These are phyloP conservation scores for Campaea margaritaria DNA, from an alignment of 2,888 invertebrate species.

Conservation along the genomic window DNA sequence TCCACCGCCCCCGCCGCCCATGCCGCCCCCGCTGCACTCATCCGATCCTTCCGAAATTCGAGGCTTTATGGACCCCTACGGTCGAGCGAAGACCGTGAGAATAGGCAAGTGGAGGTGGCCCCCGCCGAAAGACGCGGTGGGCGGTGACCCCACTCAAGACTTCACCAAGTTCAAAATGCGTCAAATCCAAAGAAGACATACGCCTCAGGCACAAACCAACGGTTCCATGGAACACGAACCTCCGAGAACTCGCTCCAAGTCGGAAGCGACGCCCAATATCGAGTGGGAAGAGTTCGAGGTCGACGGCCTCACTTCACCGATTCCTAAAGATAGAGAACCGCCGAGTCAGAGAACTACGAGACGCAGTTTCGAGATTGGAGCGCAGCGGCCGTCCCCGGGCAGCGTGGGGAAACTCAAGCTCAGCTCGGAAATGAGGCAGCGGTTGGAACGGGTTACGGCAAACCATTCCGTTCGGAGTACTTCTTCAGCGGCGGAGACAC, in stretches of 20 bases:
- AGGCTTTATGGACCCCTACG: slow-evolving; percentile 95
- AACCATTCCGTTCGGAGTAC: slow-evolving; percentile 94
- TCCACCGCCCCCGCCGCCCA: slow-evolving; percentile 95
- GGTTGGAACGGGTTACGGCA: slow-evolving; percentile 94
- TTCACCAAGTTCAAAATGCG: slow-evolving; percentile 96
- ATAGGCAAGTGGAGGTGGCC: slow-evolving; percentile 99
- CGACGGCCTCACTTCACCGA: slow-evolving; percentile 76
- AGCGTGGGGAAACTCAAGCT: slow-evolving; percentile 96
- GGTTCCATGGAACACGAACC: slow-evolving; percentile 70
- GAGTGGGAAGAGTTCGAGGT: slow-evolving; percentile 96
- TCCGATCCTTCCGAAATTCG: slow-evolving; percentile 92
- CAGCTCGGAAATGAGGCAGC: slow-evolving; percentile 96
- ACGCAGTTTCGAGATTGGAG: slow-evolving; percentile 92
- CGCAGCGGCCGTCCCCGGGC: slow-evolving; percentile 92
- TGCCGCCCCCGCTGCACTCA: slow-evolving; percentile 93
- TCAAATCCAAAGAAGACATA: slow-evolving; percentile 92
- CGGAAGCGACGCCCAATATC: slow-evolving; percentile 84
- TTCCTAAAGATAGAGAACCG: slow-evolving; percentile 64
- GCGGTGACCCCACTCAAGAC: slow-evolving; percentile 89
- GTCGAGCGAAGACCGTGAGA: slow-evolving; percentile 96
- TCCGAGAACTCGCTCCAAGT: slow-evolving; percentile 73
- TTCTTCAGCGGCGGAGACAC: slow-evolving; percentile 89
- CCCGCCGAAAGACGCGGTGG: slow-evolving; percentile 90
- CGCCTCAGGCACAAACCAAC: slow-evolving; percentile 87
- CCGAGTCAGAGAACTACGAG: slow-evolving; percentile 76